phyloP scores from a whole-genome alignment of 2,888 invertebrate genomes.

The Galeruca laticollis region DNA sequence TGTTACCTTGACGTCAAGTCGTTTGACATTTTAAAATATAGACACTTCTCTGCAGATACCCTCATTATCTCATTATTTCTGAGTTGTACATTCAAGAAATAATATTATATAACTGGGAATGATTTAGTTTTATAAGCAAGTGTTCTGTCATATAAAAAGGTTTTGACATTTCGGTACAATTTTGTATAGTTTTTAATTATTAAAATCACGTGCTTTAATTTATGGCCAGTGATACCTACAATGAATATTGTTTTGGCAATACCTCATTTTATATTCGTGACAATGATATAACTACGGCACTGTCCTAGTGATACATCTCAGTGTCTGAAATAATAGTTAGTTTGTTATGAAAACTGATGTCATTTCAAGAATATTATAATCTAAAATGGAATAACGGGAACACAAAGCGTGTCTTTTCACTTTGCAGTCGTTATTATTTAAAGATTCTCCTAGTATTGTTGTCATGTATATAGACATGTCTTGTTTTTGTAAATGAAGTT shows the following conservation, averaged over 20 bases:
- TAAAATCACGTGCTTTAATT: too few species aligned
- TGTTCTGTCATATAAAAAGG: too few species aligned
- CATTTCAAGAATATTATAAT: conserved; percentile 40
- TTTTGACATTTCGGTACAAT: too few species aligned
- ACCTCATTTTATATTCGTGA: not conserved
- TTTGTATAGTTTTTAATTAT: too few species aligned
- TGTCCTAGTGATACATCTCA: conserved; percentile 38
- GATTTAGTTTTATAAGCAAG: too few species aligned
- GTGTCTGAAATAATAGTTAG: conserved; percentile 40
- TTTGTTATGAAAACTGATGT: conserved; percentile 42
- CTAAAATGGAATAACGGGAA: conserved; percentile 43
- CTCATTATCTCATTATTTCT: too few species aligned
- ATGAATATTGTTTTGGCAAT: not conserved
- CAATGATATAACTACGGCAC: conserved; percentile 10
- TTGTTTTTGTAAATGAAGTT: not conserved
- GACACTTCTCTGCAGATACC: too few species aligned
- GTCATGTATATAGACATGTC: not conserved
- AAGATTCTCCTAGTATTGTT: not conserved
- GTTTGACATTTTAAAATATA: too few species aligned
- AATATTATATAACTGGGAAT: too few species aligned
- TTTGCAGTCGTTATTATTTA: conserved; percentile 21
- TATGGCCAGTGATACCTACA: too few species aligned
- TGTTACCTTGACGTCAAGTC: too few species aligned
- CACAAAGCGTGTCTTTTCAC: conserved; percentile 40
- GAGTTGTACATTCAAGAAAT: too few species aligned